Conservation (phyloP, 2,888 invertebrate genomes). For the Clivina fossor region DNA sequence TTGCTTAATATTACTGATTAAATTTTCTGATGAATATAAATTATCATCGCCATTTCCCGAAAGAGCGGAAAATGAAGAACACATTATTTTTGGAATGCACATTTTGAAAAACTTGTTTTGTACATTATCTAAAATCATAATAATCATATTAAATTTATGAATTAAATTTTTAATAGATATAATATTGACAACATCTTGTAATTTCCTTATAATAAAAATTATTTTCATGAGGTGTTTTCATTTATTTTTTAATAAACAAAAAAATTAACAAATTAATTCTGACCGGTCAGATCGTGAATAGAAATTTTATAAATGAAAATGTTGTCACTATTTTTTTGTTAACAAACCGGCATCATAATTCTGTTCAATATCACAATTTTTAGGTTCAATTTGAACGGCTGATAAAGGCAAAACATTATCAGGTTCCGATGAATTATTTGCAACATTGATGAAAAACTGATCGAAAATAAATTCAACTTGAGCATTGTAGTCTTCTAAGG, state of each 20-base stretch:
- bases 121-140: slow-evolving; percentile 29
- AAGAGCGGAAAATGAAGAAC: slow-evolving; percentile 36
- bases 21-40: slow-evolving; percentile 10
- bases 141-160: background rate
- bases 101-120: slow-evolving; percentile 29
- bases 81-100: slow-evolving; percentile 31
- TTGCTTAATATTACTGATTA: slow-evolving; percentile 24
- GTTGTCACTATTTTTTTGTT: background rate
- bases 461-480: slow-evolving; percentile 36
- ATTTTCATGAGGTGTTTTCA: too few species aligned
- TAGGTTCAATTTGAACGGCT: slow-evolving; percentile 6
- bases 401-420: slow-evolving; percentile 26
- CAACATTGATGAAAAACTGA: slow-evolving; percentile 35
- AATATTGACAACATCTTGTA: background rate
- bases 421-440: slow-evolving; percentile 17
- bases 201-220: too few species aligned
- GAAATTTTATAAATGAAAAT: background rate
- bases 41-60: slow-evolving; percentile 35
- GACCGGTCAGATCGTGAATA: too few species aligned
- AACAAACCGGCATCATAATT: slow-evolving; percentile 1
- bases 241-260: too few species aligned
- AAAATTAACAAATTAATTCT: too few species aligned
- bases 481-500: slow-evolving; percentile 32
- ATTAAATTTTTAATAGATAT: background rate
- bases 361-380: background rate